A percentile compares a stretch with the other conserved stretches of the same genome.
Conservation (phyloP, 2,113 vertebrate genomes). For the Lasiurus cinereus region DNA sequence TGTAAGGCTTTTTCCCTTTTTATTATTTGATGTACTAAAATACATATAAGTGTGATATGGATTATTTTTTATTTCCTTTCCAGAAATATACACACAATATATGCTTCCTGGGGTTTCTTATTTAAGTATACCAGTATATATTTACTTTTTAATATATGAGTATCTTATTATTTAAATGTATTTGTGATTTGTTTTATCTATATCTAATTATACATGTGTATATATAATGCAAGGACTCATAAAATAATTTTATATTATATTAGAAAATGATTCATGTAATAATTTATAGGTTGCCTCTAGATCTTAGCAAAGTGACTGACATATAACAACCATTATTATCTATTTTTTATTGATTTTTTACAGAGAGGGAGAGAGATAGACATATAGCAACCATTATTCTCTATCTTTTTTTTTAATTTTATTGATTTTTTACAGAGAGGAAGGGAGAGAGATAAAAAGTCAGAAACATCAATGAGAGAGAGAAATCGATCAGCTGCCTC, state of each 20-base stretch:
- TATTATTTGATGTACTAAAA: conserved; percentile 23
- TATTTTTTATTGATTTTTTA: no score
- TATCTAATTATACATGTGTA: no score
- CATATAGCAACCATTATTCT: no score
- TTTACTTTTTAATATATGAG: not conserved
- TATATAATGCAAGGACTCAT: not conserved
- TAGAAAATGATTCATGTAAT: not conserved
- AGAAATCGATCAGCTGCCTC: no score
- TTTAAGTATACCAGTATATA: not conserved
- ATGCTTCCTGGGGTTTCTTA: not conserved
- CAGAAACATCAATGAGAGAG: no score
- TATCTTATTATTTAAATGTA: not conserved
- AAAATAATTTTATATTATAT: not conserved
- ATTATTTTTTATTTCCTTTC: not conserved
- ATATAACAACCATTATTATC: not conserved
- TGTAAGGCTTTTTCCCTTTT: not conserved
- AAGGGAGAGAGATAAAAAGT: no score
- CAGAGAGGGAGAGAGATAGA: no score
- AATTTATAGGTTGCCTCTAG: not conserved
- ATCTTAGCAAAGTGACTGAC: not conserved
- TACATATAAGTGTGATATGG: not conserved
- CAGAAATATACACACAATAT: not conserved
- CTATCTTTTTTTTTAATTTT: no score
- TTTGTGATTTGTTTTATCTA: not conserved
- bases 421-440: no score